Conservation (phyloP, 2,797 vertebrate genomes). For the Crocodylus rhombifer region DNA sequence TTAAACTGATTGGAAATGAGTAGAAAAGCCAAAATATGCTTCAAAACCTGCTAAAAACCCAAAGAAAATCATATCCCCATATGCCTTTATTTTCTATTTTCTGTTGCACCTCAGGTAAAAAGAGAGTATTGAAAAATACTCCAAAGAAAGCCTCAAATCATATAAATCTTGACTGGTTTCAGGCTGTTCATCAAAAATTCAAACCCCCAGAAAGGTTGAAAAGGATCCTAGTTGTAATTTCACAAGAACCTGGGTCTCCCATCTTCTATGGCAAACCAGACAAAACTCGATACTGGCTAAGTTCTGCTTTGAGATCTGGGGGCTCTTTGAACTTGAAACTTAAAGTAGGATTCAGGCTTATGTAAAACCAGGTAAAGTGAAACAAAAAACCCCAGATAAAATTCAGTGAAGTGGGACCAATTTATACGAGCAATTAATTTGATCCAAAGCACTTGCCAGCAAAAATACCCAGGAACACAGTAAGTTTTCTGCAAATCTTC, state of each 20-base stretch:
- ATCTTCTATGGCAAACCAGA: neutral
- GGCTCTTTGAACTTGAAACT: neutral
- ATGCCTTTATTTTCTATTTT: conserved; percentile 24
- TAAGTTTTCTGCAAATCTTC: neutral
- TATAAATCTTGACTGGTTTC: neutral
- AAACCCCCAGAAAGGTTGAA: neutral
- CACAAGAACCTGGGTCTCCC: neutral
- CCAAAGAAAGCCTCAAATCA: conserved; percentile 6
- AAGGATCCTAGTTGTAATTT: neutral
- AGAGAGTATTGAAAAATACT: conserved; percentile 23
- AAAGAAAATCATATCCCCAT: conserved; percentile 19
- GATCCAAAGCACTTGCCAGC: neutral
- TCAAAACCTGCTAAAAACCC: conserved; percentile 50
- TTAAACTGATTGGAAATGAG: conserved; percentile 68
- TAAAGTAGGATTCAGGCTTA: neutral
- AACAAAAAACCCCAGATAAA: neutral
- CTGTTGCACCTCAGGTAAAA: conserved; percentile 35
- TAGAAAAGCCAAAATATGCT: conserved; percentile 52
- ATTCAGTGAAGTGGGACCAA: neutral
- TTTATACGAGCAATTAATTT: neutral
- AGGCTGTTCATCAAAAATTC: conserved; percentile 10
- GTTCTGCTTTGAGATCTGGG: neutral
- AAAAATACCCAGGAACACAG: neutral
- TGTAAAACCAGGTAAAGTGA: neutral
- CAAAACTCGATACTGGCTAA: neutral